Conservation (phyloP, 2,888 invertebrate species). For the Caenorhabditis sp. region DNA sequence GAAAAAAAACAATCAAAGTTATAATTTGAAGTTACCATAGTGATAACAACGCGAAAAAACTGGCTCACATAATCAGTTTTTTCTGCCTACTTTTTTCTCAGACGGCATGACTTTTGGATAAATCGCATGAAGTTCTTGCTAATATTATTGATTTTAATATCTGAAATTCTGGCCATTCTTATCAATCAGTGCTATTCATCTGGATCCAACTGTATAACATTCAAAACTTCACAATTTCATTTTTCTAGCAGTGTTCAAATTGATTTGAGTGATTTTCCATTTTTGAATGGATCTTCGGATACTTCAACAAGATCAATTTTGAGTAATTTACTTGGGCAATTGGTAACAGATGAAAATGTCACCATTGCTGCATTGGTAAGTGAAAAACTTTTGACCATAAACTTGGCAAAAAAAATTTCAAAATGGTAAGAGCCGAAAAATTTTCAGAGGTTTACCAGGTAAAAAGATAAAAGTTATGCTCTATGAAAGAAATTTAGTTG, state of each 20-base stretch:
- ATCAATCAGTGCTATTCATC: conserved; percentile 29
- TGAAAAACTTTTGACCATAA: no score
- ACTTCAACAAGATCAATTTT: conserved; percentile 26
- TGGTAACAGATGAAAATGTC: conserved; percentile 32
- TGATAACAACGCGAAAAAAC: not conserved
- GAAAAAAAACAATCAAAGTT: not conserved
- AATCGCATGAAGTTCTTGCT: not conserved
- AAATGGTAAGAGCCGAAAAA: no score
- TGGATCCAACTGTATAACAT: conserved; percentile 23
- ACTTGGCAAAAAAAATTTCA: no score
- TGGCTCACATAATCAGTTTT: conserved; percentile 1
- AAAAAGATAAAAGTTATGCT: no score
- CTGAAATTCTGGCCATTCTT: not conserved
- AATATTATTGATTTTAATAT: not conserved
- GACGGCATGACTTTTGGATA: not conserved
- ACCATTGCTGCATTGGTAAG: conserved; percentile 29
- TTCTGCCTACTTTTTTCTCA: not conserved
- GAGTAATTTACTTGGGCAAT: conserved; percentile 31
- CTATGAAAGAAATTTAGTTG: no score
- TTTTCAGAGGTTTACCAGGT: no score
- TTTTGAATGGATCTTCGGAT: conserved; percentile 12
- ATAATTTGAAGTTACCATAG: conserved; percentile 3
- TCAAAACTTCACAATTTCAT: conserved; percentile 20
- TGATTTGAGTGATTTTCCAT: conserved; percentile 24
- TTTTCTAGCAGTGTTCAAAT: conserved; percentile 21